Conservation (phyloP, 1,140 invertebrate species). For the Watersipora subatra region DNA sequence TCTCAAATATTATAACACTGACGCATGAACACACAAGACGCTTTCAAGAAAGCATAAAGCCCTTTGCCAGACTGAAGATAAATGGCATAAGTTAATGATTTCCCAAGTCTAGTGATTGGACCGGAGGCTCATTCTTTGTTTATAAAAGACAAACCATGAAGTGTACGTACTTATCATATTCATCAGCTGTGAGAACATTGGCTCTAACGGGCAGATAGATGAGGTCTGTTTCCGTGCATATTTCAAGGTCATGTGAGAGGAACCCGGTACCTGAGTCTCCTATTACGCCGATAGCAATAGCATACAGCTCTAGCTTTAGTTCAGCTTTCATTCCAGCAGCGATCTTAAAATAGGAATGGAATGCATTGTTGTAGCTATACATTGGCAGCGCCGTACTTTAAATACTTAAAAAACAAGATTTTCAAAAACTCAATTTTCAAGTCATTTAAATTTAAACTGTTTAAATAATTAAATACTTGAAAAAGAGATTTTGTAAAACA, state of each 20-base stretch:
- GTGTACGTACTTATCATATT: background rate
- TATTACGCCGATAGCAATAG: conserved; percentile 34
- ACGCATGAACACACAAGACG: too few species aligned
- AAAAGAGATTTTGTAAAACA: too few species aligned
- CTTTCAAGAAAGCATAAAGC: too few species aligned
- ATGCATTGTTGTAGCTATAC: too few species aligned
- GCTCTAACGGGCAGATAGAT: conserved; percentile 33
- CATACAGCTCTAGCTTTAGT: conserved; percentile 33
- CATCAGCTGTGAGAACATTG: conserved; percentile 25
- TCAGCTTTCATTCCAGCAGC: conserved; percentile 37
- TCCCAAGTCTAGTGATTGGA: too few species aligned
- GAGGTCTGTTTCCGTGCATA: conserved; percentile 36
- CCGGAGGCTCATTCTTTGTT: too few species aligned
- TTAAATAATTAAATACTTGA: too few species aligned
- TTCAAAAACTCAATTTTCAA: background rate
- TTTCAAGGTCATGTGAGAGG: conserved; percentile 29
- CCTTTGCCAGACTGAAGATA: too few species aligned
- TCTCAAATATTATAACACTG: too few species aligned
- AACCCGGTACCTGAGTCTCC: conserved; percentile 25
- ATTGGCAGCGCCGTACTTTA: background rate
- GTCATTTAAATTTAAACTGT: background rate
- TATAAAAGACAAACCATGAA: too few species aligned
- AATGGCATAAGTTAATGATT: too few species aligned
- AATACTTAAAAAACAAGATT: background rate
- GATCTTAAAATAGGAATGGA: conserved; percentile 19